Conservation (phyloP, 2,797 vertebrate genomes). For the Pipistrellus pipistrellus region DNA sequence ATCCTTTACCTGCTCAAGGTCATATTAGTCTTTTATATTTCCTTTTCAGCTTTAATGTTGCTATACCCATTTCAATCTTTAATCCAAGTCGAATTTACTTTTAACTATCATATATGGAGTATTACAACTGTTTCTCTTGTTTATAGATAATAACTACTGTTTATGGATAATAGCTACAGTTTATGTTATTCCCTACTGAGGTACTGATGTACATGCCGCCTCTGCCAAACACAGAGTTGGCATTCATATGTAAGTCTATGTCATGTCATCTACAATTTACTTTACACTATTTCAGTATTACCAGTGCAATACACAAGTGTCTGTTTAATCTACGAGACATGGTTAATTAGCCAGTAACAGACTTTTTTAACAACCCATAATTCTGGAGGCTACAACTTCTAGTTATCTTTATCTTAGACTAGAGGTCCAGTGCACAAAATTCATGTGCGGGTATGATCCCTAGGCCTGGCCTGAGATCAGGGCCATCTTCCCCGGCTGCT, state of each 20-base stretch:
- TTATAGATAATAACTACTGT: not conserved
- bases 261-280: not conserved
- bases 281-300: not conserved
- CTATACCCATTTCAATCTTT: not conserved
- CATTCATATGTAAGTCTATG: not conserved
- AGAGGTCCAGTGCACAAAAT: no score
- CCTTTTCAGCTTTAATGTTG: constrained; percentile 5
- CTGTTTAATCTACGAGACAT: not conserved
- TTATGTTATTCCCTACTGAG: not conserved
- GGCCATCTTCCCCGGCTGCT: no score
- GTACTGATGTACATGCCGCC: not conserved
- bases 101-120: not conserved
- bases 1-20: constrained; percentile 69
- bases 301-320: not conserved
- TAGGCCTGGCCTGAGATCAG: no score
- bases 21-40: not conserved
- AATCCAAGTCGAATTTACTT: not conserved
- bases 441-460: no score
- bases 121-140: not conserved
- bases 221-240: not conserved
- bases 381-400: not conserved
- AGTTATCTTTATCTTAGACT: not conserved
- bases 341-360: not conserved
- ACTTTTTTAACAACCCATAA: not conserved
- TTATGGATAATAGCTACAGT: not conserved